Base-by-base conservation (phyloP, 2,797 vertebrate species). In the Cebuella pygmaea region DNA sequence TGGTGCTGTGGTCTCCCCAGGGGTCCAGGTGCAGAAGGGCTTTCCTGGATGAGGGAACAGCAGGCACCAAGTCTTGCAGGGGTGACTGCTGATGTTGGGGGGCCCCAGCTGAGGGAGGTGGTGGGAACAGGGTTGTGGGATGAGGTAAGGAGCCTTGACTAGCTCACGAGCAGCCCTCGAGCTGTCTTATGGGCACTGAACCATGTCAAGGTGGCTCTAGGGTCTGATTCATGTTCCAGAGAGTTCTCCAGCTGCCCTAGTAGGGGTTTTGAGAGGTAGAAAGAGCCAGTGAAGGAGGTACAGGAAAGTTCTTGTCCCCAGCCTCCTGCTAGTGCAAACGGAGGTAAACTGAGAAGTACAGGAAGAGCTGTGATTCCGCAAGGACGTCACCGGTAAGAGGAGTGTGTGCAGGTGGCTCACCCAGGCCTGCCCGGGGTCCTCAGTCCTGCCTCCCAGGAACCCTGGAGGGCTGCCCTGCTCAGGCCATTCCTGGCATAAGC, bases 301-400 rank as follows among this genome's bases (percentile, higher is more conserved):
- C 41, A 4, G 41, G 80, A 14, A 46, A 27, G 41, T 20, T 36
- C 48, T 15, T 0, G 4, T 27, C 24, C 26, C 48, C 26, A 0
- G 22, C 39, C 8, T 75, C 5, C 2, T n/a, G 30, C 17, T 2
- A 7, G 14, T 26, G 30, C 8, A 20, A 9, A 9, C 0, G 7
- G 9, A 36, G 64, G 33, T 20, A 24, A 7, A 55, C 24, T 7
- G 24, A 5, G 14, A 27, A 5, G 6, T 79, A 39, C 6, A 7
- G 44, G 78, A 48, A 48, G 50, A 36, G 27, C 4, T 59, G 36
- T 19, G 24, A 14, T 41, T 55, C 67, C 13, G 27, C 1, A 11
- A 52, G 15, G 26, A 4, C 12, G 3, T 5, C 7, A 7, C 20
- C 7, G 1, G 26, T 11, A 4, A 44, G 55, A 1, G 2, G 8